These are phyloP conservation scores for Criorhina ranunculi DNA, from an alignment of 2,888 invertebrate species.

Conservation along the genomic window DNA sequence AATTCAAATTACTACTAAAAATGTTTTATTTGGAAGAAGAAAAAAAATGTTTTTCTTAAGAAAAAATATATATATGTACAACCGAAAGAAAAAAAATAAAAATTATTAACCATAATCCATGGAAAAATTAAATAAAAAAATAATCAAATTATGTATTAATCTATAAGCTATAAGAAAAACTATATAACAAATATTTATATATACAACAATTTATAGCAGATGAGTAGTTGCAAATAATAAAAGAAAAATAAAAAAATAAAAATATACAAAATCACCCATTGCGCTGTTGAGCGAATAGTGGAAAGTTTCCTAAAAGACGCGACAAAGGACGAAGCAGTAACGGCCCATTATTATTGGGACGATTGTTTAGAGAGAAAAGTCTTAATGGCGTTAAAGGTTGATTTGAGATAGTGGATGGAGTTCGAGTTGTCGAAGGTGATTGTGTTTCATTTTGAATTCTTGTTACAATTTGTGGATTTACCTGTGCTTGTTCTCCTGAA, in stretches of 20 bases:
- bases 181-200: slow-evolving; percentile 10
- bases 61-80: slow-evolving; percentile 43
- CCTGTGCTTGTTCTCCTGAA: slow-evolving; percentile 73
- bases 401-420: slow-evolving; percentile 56
- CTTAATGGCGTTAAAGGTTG: slow-evolving; percentile 62
- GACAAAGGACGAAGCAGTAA: slow-evolving; percentile 62
- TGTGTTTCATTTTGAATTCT: slow-evolving; percentile 48
- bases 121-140: not conserved
- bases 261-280: slow-evolving; percentile 49
- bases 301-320: slow-evolving; percentile 67
- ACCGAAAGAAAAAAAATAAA: slow-evolving; percentile 10
- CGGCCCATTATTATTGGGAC: slow-evolving; percentile 46
- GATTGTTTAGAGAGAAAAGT: slow-evolving; percentile 52
- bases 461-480: slow-evolving; percentile 61
- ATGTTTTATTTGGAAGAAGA: slow-evolving; percentile 14
- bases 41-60: not conserved
- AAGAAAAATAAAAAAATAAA: slow-evolving; percentile 15
- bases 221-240: slow-evolving; percentile 10
- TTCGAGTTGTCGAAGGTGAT: slow-evolving; percentile 56
- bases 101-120: slow-evolving; percentile 43
- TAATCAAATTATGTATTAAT: not conserved
- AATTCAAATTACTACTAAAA: slow-evolving; percentile 20
- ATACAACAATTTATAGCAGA: slow-evolving; percentile 17
- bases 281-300: slow-evolving; percentile 58
- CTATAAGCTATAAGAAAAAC: slow-evolving; percentile 1